Base-by-base conservation (phyloP, 2,797 vertebrate genomes). In the Xerus rutilus region DNA sequence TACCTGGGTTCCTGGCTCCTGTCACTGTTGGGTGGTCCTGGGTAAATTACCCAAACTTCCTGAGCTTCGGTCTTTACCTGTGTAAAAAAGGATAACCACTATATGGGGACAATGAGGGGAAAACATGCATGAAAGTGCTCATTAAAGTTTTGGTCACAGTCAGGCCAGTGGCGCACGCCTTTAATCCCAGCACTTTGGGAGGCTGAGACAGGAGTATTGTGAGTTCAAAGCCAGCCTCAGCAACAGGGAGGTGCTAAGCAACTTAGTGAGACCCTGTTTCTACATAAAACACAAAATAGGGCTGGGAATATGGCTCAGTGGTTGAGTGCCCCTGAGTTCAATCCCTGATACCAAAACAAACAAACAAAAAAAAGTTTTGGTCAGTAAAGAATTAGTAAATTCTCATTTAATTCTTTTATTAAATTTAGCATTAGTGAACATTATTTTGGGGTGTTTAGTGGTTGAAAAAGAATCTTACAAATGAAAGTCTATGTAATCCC, bases 381-480 rank as follows among this genome's bases (percentile, higher is more conserved):
- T 39, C n/a, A 81, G 30, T 43, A 78, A 28, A 65, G 11, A 11
- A 54, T 87, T 73, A 83, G 21, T 85, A 83, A 92, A 57, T 76
- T 74, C 20, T 30, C 67, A 73, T 83, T 93, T 92, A 49, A 25
- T 79, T 77, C n/a, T 73, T 79, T 79, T 87, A 72, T 62, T 6
- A 86, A 67, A 93, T 47, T 96, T 73, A 89, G 39, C 64, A 65
- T 82, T 90, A 49, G 15, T 67, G 89, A 81, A 70, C 43, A 59
- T 78, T 69, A 69, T 86, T 35, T 57, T n/a, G 11, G 45, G 90
- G 30, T 96, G 35, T 69, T 92, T 81, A 86, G 23, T 84, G 49
- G 30, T 45, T 85, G 30, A 52, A 86, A 85, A 94, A 59, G 32
- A 89, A 89, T 30, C 69, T 52, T 47, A 77, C 73, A 94, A 88